Evolutionary conservation across 2,113 vertebrate species (phyloP).

Genomic region (Syngnathus scovelli): DNA sequence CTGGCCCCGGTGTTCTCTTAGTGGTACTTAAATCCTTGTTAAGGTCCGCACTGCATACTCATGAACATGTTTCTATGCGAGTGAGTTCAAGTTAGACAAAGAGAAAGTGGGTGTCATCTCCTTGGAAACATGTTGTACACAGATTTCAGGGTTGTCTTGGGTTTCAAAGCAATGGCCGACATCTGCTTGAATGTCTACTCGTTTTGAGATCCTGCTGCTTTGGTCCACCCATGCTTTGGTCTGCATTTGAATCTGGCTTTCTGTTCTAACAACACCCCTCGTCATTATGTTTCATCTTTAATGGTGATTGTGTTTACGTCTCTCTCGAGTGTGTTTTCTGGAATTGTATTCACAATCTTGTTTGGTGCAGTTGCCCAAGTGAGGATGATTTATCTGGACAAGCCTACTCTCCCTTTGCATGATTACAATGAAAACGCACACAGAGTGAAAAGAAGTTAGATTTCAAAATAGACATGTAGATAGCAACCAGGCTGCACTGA

Average conservation of each 20-base stretch:
- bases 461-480: slow-evolving; percentile 33
- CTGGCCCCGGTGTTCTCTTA: slow-evolving; percentile 24
- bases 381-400: slow-evolving; percentile 61
- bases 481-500: slow-evolving; percentile 34
- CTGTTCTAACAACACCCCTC: slow-evolving; percentile 18
- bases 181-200: slow-evolving; percentile 27
- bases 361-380: slow-evolving; percentile 41
- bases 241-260: slow-evolving; percentile 19
- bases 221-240: slow-evolving; percentile 5
- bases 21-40: slow-evolving; percentile 9
- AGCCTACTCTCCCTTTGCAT: slow-evolving; percentile 46
- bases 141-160: slow-evolving; percentile 16
- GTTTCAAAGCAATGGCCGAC: slow-evolving; percentile 22
- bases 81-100: slow-evolving; percentile 2
- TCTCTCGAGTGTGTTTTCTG: slow-evolving; percentile 1
- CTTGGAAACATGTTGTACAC: slow-evolving; percentile 37
- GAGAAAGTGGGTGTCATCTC: slow-evolving; percentile 9
- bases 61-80: slow-evolving; percentile 18
- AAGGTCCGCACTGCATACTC: slow-evolving; percentile 6
- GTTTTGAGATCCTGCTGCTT: slow-evolving; percentile 8
- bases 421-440: slow-evolving; percentile 30
- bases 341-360: slow-evolving; percentile 1
- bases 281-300: slow-evolving; percentile 16
- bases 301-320: slow-evolving; percentile 18
- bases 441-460: neutral